These are phyloP conservation scores for Heliconius aoede DNA, from an alignment of 2,888 invertebrate species.

Conservation along the genomic window DNA sequence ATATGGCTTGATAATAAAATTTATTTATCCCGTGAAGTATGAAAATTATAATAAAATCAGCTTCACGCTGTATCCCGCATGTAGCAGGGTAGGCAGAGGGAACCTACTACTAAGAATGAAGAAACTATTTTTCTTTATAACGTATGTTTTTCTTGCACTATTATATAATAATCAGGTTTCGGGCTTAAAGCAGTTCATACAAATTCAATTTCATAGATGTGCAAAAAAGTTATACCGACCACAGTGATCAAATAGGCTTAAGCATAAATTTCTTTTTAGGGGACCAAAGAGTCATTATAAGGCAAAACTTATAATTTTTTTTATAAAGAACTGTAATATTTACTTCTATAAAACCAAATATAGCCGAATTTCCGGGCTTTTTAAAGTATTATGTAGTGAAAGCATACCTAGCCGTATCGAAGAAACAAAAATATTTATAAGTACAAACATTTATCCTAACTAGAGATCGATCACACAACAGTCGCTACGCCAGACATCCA, in stretches of 20 bases:
- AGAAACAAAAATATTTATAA: no score
- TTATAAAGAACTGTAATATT: background rate
- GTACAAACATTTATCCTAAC: background rate
- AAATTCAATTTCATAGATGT: background rate
- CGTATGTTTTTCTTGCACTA: no score
- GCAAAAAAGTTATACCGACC: background rate
- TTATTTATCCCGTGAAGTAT: background rate
- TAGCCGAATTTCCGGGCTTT: background rate
- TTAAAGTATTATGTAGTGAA: background rate
- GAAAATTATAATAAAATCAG: background rate
- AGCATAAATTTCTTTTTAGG: background rate
- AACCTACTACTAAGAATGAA: no score
- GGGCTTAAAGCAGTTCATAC: no score
- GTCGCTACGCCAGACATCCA: background rate
- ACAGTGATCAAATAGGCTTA: background rate
- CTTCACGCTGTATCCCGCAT: no score
- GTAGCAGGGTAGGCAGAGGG: no score
- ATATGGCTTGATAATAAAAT: slow-evolving; percentile 3
- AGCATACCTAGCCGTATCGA: background rate
- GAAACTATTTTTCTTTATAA: no score
- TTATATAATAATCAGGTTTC: no score
- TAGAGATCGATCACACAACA: background rate
- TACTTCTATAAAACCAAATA: background rate
- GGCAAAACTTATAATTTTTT: background rate
- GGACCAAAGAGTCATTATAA: background rate